These are phyloP conservation scores for Natator depressus DNA, from an alignment of 2,113 vertebrate species.

Conservation along the genomic window DNA sequence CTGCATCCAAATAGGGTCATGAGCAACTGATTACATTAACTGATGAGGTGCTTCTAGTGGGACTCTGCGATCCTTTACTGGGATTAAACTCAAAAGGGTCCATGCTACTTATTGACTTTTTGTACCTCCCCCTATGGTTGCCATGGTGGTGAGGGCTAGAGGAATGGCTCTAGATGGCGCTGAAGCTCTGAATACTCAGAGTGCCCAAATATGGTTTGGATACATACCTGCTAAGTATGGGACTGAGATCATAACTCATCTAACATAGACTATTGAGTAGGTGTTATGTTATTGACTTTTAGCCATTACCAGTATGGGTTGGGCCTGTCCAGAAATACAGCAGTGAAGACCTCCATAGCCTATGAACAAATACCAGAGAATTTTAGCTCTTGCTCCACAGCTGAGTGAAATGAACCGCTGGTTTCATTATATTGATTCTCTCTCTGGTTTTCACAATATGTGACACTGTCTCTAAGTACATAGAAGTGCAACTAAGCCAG, in stretches of 20 bases:
- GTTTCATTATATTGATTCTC: neutral
- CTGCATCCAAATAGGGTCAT: neutral
- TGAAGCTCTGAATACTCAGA: too few relatives aligned
- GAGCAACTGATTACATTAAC: neutral
- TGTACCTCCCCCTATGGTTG: neutral
- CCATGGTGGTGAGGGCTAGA: neutral
- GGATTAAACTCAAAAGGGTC: neutral
- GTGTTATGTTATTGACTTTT: too few relatives aligned
- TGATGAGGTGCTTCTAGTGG: neutral
- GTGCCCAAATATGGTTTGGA: too few relatives aligned
- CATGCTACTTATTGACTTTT: neutral
- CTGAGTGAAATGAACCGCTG: neutral
- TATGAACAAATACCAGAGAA: neutral
- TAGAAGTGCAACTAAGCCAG: neutral
- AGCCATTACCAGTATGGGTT: too few relatives aligned
- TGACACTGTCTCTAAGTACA: neutral
- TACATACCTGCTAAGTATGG: too few relatives aligned
- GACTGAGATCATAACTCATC: too few relatives aligned
- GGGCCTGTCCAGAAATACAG: too few relatives aligned
- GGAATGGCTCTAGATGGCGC: neutral
- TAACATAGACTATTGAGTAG: too few relatives aligned
- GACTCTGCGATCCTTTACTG: neutral
- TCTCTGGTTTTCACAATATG: neutral
- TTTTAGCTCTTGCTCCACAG: neutral
- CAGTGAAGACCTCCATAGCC: too few relatives aligned